Base-by-base conservation (phyloP, 2,888 invertebrate species). In the Drosophila phalerata region DNA sequence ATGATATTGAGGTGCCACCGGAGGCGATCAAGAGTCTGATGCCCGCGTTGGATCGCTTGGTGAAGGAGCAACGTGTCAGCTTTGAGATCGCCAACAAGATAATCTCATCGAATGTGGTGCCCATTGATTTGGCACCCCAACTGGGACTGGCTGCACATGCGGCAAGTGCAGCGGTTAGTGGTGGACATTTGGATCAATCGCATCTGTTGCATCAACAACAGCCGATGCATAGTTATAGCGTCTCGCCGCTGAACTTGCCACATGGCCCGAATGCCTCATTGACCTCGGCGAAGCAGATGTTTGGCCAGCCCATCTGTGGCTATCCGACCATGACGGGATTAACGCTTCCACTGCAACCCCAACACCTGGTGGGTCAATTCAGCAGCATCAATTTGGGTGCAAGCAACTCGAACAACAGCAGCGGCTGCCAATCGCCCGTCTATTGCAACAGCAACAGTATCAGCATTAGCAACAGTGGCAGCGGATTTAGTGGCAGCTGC, bases 101-200 rank as follows among this genome's bases (percentile, higher is more conserved):
- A 53, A 91, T 93, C 25, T 88, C 93, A 10, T 92, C 93, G 0
- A 91, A 93, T n/a, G 81, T 93, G 40, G 91, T 94, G 32, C 94
- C 94, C 1, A 93, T 92, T 89, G 92, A 92, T 69, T 77, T 94
- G 61, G 94, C 94, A 0, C 80, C 93, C 0, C 94, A 93, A 73
- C 90, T 95, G 47, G 94, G 94, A 3, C 92, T 95, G 60, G 93
- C 93, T 42, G 93, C 94, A 1, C 94, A 94, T 90, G 72, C 93
- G 91, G 2, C 93, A 88, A 73, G 93, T 92, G 77, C 91, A 90
- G 47, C 93, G 81, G 82, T 91, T 73, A 49, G 93, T 91, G 84
- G 91, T 79, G 79, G 85, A 0, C 79, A 88, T 40, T 38, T 88
- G 66, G 90, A 91, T 51, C 77, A 85, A 55, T 71, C 63, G 32